Conservation (phyloP, 2,797 vertebrate species). For the Rhinatrema bivittatum region DNA sequence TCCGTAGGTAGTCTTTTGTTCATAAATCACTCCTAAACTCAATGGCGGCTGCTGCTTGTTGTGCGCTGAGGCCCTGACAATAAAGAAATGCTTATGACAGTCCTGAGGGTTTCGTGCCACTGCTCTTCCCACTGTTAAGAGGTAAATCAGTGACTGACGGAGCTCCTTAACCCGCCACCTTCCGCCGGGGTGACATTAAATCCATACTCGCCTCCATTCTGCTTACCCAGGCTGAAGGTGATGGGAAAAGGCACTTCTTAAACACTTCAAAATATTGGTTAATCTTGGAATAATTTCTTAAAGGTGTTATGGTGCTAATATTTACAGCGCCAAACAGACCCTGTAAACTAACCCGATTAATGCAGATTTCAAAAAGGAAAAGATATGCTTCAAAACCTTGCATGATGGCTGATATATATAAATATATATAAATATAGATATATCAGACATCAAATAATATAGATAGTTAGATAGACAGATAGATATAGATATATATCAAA, state of each 20-base stretch:
- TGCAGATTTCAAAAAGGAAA: too few species aligned
- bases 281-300: not conserved
- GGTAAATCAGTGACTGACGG: slow-evolving; percentile 54
- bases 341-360: too few species aligned
- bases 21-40: slow-evolving; percentile 47
- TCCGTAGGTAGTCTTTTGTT: slow-evolving; percentile 38
- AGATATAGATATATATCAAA: too few species aligned
- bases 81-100: slow-evolving; percentile 40
- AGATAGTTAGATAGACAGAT: too few species aligned
- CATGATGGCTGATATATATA: too few species aligned
- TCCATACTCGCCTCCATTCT: slow-evolving; percentile 29
- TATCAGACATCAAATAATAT: too few species aligned
- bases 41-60: slow-evolving; percentile 31
- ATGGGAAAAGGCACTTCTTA: slow-evolving; percentile 16
- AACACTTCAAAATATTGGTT: slow-evolving; percentile 27
- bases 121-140: slow-evolving; percentile 36
- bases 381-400: too few species aligned
- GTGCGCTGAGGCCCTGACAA: slow-evolving; percentile 44
- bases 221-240: slow-evolving; percentile 21
- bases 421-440: too few species aligned
- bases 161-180: slow-evolving; percentile 35
- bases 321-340: too few species aligned
- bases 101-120: slow-evolving; percentile 37
- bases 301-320: not conserved
- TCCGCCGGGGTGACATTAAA: slow-evolving; percentile 45